Base-by-base conservation (phyloP, 2,113 vertebrate genomes). In the Saccopteryx bilineata region DNA sequence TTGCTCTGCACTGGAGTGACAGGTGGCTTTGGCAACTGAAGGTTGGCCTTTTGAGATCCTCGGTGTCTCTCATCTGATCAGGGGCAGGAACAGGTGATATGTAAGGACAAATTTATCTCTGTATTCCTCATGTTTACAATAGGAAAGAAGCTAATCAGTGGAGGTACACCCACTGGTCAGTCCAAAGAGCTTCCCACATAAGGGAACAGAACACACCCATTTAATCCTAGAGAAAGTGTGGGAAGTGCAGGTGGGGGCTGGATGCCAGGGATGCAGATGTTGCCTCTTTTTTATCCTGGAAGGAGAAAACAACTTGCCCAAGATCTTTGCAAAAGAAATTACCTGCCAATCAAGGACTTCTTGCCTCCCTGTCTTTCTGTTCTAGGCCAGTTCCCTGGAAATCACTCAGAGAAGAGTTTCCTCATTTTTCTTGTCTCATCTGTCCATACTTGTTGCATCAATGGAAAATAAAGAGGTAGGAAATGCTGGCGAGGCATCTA, bases 61-160 rank as follows among this genome's bases (percentile, higher is more conserved):
- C 5, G 6, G 7, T 65, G 33, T 84, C n/a, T 86, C 24, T 69
- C 10, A 69, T 65, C 23, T 63, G 11, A 75, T 83, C 50, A 50
- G 9, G 33, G 17, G 5, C 56, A 82, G 83, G 52, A 39, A 17
- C 17, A 33, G 5, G 3, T 93, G 46, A 83, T 19, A 7, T 52
- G 71, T 39, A 56, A 10, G 7, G 31, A 50, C 39, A 69, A 7
- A 56, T 39, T 81, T 65, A 86, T 52, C 15, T 90, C 9, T 87
- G 86, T 78, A 72, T 68, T 87, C 78, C 28, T 48, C 48, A 39
- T 50, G 46, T 90, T 95, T 69, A 56, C 23, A 78, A 60, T n/a
- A 96, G 11, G 5, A 52, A 68, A 63, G 8, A 63, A 24, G 8
- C 15, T 60, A 71, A 54, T 63, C 2, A 21, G 12, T 26, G 5